Percentiles rank a stretch among this genome's conserved stretches.
Evolutionary conservation across 2,797 vertebrate species (phyloP).

Genomic region (Tadarida brasiliensis): DNA sequence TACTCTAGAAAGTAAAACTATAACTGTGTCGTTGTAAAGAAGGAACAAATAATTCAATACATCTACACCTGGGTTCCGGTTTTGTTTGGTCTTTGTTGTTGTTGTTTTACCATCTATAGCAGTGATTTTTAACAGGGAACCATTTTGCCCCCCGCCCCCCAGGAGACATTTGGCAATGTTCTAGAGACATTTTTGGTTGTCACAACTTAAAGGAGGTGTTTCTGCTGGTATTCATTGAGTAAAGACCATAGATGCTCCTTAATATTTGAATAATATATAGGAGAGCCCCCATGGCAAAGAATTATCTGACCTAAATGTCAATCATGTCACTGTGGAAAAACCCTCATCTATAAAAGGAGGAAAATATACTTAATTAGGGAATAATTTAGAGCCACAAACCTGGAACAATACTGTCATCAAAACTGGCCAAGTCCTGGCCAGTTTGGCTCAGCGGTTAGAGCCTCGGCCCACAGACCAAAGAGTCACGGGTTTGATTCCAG

Average conservation of each 20-base stretch:
- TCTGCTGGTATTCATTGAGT: neutral
- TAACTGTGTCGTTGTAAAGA: neutral
- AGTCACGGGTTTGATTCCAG: no score
- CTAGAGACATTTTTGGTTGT: neutral
- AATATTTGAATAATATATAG: neutral
- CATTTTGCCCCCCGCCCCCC: neutral
- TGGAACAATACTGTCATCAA: neutral
- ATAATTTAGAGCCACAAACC: neutral
- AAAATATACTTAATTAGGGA: neutral
- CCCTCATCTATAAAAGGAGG: neutral
- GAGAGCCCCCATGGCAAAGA: neutral
- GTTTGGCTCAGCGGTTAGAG: no score
- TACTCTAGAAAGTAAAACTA: neutral
- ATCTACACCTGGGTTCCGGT: neutral
- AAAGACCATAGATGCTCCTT: neutral
- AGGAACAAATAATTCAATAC: neutral
- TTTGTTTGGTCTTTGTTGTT: neutral
- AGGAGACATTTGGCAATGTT: neutral
- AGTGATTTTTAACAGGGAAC: neutral
- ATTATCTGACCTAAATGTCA: neutral
- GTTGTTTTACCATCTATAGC: neutral
- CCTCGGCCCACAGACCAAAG: no score
- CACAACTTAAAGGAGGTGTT: neutral
- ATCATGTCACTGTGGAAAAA: neutral
- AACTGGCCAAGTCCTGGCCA: neutral